Conservation (phyloP, 2,888 invertebrate species). For the Thecophora atra region DNA sequence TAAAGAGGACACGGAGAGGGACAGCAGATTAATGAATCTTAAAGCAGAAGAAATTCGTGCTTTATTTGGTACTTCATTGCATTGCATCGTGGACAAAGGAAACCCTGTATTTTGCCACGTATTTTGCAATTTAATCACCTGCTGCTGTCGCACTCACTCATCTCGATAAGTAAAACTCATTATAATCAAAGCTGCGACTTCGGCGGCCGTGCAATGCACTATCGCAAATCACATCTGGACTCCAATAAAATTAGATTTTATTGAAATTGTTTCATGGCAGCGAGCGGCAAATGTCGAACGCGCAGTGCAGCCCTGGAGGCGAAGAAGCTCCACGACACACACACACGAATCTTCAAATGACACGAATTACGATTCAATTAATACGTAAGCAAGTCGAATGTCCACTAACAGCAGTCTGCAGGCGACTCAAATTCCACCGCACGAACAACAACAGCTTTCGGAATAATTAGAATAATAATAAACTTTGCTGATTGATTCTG, state of each 20-base stretch:
- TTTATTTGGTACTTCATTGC: not conserved
- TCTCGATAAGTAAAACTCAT: too few species aligned
- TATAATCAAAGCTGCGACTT: too few species aligned
- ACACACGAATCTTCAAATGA: not conserved
- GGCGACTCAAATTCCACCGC: not conserved
- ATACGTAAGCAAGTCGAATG: not conserved
- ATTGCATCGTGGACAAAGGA: too few species aligned
- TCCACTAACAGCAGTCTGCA: not conserved
- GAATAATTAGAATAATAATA: too few species aligned
- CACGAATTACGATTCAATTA: not conserved
- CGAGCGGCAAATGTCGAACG: not conserved
- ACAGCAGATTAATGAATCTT: not conserved
- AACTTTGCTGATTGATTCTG: too few species aligned
- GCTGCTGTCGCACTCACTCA: too few species aligned
- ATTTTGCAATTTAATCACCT: too few species aligned
- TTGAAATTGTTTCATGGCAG: not conserved
- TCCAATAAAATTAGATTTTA: slow-evolving; percentile 10
- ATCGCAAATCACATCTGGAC: not conserved
- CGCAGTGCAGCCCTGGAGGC: not conserved
- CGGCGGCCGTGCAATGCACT: too few species aligned
- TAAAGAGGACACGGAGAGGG: too few species aligned
- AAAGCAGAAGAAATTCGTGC: not conserved
- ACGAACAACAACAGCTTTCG: too few species aligned
- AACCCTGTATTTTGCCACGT: too few species aligned
- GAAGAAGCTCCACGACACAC: not conserved